Evolutionary conservation across 1,140 invertebrate genomes (phyloP).

Genomic region (Ridgeia piscesae): DNA sequence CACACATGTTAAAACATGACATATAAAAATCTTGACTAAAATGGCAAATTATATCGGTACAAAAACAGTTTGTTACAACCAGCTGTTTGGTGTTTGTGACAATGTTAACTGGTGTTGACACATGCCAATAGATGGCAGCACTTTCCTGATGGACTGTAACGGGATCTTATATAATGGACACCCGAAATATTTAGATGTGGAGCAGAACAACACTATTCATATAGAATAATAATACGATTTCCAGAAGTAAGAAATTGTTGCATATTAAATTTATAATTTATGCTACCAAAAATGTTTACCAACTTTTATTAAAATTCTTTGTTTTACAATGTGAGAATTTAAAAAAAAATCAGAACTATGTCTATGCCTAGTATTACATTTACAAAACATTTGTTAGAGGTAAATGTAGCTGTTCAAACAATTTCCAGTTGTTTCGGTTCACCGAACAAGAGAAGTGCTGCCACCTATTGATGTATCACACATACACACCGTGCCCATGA

Average conservation of each 20-base stretch:
- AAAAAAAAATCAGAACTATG: background rate
- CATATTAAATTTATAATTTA: background rate
- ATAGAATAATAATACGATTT: too few relatives aligned
- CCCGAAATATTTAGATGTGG: too few relatives aligned
- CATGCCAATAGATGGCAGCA: background rate
- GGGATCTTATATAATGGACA: too few relatives aligned
- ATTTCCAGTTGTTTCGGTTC: background rate
- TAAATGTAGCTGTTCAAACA: too few relatives aligned
- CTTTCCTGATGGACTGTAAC: background rate
- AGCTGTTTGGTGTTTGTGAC: background rate
- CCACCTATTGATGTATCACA: too few relatives aligned
- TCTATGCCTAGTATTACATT: background rate
- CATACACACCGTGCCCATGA: too few relatives aligned
- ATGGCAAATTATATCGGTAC: background rate
- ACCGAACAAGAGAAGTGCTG: background rate
- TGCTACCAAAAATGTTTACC: background rate
- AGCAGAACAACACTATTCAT: background rate
- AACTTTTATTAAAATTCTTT: background rate
- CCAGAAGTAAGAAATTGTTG: background rate
- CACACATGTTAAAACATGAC: background rate
- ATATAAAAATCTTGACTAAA: background rate
- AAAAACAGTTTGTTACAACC: background rate
- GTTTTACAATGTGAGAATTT: too few relatives aligned
- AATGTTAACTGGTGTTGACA: background rate
- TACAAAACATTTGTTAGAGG: background rate